A percentile compares a stretch with the other conserved stretches of the same genome.
Evolutionary conservation across 2,888 invertebrate species (phyloP).

Genomic region (Bembecia ichneumoniformis): DNA sequence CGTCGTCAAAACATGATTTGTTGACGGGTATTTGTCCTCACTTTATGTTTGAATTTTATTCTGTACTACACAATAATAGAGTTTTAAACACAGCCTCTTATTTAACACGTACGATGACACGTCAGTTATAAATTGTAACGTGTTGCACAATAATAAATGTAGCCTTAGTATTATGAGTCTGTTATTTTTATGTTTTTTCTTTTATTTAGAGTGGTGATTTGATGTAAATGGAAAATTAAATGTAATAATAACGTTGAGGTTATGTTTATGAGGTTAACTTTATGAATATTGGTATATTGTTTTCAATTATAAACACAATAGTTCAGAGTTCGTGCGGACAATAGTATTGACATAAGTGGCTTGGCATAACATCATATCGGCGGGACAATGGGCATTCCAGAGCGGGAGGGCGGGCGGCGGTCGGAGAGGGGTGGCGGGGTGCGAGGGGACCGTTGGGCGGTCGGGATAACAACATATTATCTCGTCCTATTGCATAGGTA

Average conservation of each 20-base stretch:
- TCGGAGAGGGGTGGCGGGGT: constrained; percentile 15
- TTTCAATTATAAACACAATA: constrained; percentile 6
- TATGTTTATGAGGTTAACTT: constrained; percentile 3
- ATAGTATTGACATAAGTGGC: constrained; percentile 51
- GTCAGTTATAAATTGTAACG: background rate
- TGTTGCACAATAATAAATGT: too few relatives aligned
- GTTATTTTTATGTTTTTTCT: too few relatives aligned
- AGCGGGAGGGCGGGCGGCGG: constrained; percentile 22
- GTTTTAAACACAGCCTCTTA: background rate
- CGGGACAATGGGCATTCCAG: constrained; percentile 64
- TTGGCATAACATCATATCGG: constrained; percentile 46
- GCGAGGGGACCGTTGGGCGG: constrained; percentile 10
- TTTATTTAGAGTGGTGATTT: too few relatives aligned
- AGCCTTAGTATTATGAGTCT: too few relatives aligned
- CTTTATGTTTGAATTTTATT: constrained; percentile 1
- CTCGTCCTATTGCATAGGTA: constrained; percentile 27
- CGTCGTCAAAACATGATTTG: constrained; percentile 52
- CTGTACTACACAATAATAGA: background rate
- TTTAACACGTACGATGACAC: background rate
- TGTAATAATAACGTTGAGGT: background rate
- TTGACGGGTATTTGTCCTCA: constrained; percentile 39
- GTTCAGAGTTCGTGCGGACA: constrained; percentile 22
- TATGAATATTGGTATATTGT: background rate
- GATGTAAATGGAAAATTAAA: background rate
- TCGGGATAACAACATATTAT: constrained; percentile 28